These are phyloP conservation scores for Panthera uncia DNA, from an alignment of 2,113 vertebrate species.

Conservation along the genomic window DNA sequence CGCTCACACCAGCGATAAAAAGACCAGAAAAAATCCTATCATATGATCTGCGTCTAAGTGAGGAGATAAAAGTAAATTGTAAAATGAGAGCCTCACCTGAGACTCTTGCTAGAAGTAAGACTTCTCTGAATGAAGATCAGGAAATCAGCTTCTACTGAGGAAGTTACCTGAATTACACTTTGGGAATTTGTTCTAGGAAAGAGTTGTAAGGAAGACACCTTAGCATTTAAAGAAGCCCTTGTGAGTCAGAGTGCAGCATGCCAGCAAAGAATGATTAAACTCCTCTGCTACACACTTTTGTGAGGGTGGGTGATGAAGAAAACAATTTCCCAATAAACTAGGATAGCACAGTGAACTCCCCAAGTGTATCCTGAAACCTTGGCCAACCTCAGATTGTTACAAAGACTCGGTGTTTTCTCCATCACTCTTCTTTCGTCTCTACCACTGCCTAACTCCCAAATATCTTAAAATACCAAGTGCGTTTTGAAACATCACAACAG, in stretches of 20 bases:
- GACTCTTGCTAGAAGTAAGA: slow-evolving; percentile 58
- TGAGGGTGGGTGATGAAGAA: neutral
- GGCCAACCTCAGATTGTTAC: neutral
- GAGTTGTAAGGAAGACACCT: slow-evolving; percentile 63
- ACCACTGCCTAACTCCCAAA: neutral
- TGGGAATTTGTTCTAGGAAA: slow-evolving; percentile 62
- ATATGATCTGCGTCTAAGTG: slow-evolving; percentile 70
- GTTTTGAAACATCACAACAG: slow-evolving; percentile 9
- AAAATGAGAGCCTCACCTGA: slow-evolving; percentile 68
- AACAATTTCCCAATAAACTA: neutral
- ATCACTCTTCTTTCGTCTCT: neutral
- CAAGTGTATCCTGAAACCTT: neutral
- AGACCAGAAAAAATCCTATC: slow-evolving; percentile 35
- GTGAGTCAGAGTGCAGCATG: slow-evolving; percentile 62
- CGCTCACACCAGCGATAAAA: slow-evolving; percentile 68
- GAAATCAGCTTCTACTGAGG: slow-evolving; percentile 77
- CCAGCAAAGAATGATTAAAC: slow-evolving; percentile 72
- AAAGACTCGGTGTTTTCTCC: neutral
- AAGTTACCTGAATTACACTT: slow-evolving; percentile 71
- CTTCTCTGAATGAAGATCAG: slow-evolving; percentile 75
- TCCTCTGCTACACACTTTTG: slow-evolving; percentile 62
- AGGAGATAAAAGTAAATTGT: slow-evolving; percentile 77
- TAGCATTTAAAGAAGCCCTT: slow-evolving; percentile 79
- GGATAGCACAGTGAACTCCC: neutral
- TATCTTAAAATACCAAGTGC: slow-evolving; percentile 41